Evolutionary conservation across 2,888 invertebrate species (phyloP), one percentile per base, ranked within the genome.

Genomic region (Bhutanitis thaidina): DNA sequence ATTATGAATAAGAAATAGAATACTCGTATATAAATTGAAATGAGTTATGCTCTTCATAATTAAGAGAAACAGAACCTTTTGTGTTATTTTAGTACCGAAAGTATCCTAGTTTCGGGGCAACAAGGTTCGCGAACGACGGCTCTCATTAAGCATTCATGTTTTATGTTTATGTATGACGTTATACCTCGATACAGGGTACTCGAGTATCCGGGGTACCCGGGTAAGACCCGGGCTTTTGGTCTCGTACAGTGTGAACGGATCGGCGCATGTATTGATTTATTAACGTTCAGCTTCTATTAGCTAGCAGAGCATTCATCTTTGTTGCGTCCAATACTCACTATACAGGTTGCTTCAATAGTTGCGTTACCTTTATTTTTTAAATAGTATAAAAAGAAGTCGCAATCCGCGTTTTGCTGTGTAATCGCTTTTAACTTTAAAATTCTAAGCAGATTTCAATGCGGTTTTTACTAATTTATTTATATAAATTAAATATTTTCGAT

Each of bases 191-290:
- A 45, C 14, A 40, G 50, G 39, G 43, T 37, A 44, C 49, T 46
- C 43, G 49, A 5, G 2, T 20, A 20, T 20, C 5, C 20, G 20
- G 20, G 34, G 15, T 30, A 39, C 49, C 53, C 46, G 52, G 45
- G 54, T 49, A 41, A 60, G 60, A 57, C 53, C 43, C 49, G 38
- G 43, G 25, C 44, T 39, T 51, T 51, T 41, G 44, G 40, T 46
- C 46, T 40, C 44, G 45, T 43, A 41, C 47, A 36, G 58, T 69
- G 30, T 34, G 39, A 35, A 51, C 43, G 25, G 40, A 45, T 40
- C 45, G 36, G 34, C 46, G 46, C 40, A 16, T 47, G 64, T 74
- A 78, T 78, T 78, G 77, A 79, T 78, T 76, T 78, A 77, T 73
- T 68, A 68, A 59, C 69, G 66, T 68, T 77, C 74, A 77, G 67